Conservation (phyloP, 2,888 invertebrate species). For the Bibio marci region DNA sequence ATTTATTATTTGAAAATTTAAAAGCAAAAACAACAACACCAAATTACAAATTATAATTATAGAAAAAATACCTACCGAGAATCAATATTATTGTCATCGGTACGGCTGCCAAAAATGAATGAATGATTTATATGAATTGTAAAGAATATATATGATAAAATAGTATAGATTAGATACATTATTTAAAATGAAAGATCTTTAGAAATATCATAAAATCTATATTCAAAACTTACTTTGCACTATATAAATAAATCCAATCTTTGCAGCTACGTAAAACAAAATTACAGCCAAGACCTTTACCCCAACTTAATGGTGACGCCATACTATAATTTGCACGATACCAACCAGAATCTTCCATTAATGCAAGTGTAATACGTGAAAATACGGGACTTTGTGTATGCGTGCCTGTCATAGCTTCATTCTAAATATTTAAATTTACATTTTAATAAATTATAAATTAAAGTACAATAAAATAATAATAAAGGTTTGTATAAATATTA, state of each 20-base stretch:
- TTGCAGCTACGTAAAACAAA: constrained; percentile 92
- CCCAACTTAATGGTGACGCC: constrained; percentile 83
- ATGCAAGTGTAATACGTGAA: constrained; percentile 81
- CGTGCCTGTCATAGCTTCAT: constrained; percentile 98
- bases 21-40: too few relatives aligned
- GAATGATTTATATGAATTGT: too few relatives aligned
- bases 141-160: too few relatives aligned
- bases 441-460: not conserved
- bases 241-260: constrained; percentile 79
- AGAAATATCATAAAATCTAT: too few relatives aligned
- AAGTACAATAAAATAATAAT: not conserved
- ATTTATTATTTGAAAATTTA: too few relatives aligned
- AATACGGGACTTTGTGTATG: constrained; percentile 97
- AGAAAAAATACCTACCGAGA: too few relatives aligned
- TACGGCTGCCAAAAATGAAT: too few relatives aligned
- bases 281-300: constrained; percentile 74
- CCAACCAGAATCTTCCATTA: constrained; percentile 99
- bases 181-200: too few relatives aligned
- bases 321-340: constrained; percentile 79
- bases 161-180: too few relatives aligned
- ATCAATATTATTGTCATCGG: too few relatives aligned
- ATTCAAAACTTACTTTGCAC: constrained; percentile 36
- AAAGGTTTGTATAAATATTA: constrained; percentile 23
- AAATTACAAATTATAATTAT: too few relatives aligned
- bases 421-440: constrained; percentile 47